Evolutionary conservation across 2,888 invertebrate species (phyloP), one percentile per base, ranked within the genome.

Genomic region (Minunthozetes semirufus): DNA sequence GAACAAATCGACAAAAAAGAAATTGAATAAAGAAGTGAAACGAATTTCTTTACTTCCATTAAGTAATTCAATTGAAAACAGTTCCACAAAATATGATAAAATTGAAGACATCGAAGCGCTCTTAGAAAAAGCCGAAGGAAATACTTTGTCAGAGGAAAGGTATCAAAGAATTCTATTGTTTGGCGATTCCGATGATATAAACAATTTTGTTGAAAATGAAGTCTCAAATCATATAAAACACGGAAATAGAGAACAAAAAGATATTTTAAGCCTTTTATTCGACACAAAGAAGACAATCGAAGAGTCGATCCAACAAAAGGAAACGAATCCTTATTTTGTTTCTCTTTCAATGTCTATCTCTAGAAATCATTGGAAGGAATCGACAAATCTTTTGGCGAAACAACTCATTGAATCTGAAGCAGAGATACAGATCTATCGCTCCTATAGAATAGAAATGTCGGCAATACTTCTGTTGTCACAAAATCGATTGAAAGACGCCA

Each of bases 51-150:
- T 75, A 42, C 72, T 75, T 61, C 53, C 75, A 1, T 19, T 75
- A 27, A 61, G 27, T 56, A 75, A 75, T 48, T 56, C 70, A 38
- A 59, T 75, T 25, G 75, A 75, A 27, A 59, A 71, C 33, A 71
- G 61, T 72, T 72, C 71, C 1, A 46, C 71, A n/a, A 75, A 72
- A 59, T 59, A 38, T 71, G 56, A 75, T 17, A 72, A 50, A n/a
- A 48, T 75, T 8, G 75, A 75, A 42, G 75, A 75, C 38, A 75
- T 75, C 11, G 68, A 68, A 42, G 22, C 42, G 17, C 8, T 68
- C 1, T 38, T 68, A 3, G 22, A 68, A 0, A 68, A 46, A 13
- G 8, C 46, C 15, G 46, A 42, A 5, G 68, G 68, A 9, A 68
- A n/a, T 4, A 9, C 5, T 13, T 6, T 68, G 4, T 42, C 68